Evolutionary conservation across 2,888 invertebrate genomes (phyloP).

Genomic region (Balanococcus diminutus): DNA sequence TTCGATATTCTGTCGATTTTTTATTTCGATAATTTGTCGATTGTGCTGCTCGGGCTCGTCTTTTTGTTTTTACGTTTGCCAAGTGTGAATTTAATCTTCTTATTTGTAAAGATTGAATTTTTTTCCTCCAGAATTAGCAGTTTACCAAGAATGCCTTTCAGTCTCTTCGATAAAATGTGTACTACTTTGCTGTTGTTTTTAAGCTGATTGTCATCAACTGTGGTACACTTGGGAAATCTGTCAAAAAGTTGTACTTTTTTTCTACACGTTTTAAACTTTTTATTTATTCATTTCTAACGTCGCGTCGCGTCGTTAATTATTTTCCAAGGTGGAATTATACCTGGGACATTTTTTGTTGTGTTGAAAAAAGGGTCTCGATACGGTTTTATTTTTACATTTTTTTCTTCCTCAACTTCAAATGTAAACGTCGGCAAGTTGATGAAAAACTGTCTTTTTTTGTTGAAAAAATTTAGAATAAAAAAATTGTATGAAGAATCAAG

Average conservation of each 20-base stretch:
- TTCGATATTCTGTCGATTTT: too few relatives aligned
- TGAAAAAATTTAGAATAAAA: not conserved
- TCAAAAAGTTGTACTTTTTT: not conserved
- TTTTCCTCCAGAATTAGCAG: not conserved
- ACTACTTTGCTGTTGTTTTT: not conserved
- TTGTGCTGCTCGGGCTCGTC: too few relatives aligned
- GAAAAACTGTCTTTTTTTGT: not conserved
- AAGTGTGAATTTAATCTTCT: not conserved
- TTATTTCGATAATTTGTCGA: too few relatives aligned
- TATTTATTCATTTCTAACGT: not conserved
- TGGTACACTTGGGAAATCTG: conserved; percentile 3
- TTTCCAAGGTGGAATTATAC: not conserved
- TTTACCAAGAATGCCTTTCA: not conserved
- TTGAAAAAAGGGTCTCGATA: not conserved
- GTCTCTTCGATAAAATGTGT: not conserved
- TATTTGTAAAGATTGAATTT: conserved; percentile 15
- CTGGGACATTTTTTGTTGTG: not conserved
- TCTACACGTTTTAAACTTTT: not conserved
- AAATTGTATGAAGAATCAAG: not conserved
- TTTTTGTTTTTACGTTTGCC: not conserved
- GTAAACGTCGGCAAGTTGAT: not conserved
- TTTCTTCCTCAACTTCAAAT: not conserved
- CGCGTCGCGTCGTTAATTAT: not conserved
- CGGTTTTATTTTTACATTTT: not conserved
- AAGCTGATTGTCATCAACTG: conserved; percentile 9